Conservation (phyloP, 2,113 vertebrate species). For the Turdus rufiventris region DNA sequence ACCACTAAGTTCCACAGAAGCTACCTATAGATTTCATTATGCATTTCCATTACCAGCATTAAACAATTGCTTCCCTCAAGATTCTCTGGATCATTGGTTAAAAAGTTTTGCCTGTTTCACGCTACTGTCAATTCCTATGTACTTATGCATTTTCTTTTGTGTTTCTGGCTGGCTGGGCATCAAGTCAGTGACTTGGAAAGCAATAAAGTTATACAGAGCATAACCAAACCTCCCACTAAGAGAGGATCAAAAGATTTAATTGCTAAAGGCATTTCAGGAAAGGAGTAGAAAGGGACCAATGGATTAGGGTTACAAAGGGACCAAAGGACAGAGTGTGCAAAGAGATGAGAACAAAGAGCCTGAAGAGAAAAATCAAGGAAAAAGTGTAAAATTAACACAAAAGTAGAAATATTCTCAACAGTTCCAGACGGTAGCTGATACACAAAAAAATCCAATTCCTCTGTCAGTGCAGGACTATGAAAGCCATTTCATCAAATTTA, state of each 20-base stretch:
- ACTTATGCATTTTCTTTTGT: not conserved
- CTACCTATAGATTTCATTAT: not conserved
- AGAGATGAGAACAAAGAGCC: not conserved
- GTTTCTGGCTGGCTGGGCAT: not conserved
- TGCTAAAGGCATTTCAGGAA: not conserved
- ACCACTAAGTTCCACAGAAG: not conserved
- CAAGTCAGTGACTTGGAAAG: not conserved
- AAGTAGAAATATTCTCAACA: not conserved
- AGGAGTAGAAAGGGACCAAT: not conserved
- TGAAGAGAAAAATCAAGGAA: not conserved
- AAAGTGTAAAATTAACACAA: not conserved
- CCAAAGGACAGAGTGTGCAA: not conserved
- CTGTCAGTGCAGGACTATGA: not conserved
- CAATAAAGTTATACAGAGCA: not conserved
- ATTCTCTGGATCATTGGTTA: not conserved
- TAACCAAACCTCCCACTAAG: not conserved
- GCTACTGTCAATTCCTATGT: not conserved
- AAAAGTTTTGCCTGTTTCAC: not conserved
- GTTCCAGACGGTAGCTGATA: not conserved
- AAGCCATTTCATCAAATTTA: not conserved
- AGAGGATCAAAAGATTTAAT: not conserved
- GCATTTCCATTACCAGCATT: not conserved
- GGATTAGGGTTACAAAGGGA: not conserved
- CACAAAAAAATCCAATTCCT: not conserved
- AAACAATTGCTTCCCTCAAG: not conserved